Base-by-base conservation (phyloP, 1,140 invertebrate species). In the Penaeus japonicus region DNA sequence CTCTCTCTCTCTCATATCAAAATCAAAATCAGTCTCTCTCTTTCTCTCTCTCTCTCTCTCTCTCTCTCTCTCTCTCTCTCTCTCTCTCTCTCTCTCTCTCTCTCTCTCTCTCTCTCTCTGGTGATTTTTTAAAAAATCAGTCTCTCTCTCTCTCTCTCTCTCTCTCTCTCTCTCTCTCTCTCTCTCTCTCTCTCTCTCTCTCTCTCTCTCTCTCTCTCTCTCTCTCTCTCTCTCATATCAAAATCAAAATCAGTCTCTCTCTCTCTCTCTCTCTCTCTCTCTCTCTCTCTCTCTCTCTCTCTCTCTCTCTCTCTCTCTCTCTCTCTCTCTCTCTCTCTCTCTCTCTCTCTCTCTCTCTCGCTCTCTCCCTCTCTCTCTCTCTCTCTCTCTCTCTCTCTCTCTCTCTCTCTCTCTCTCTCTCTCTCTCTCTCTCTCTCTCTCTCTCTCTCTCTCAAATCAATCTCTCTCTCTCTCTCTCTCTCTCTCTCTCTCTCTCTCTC, bases 61-160 rank as follows among this genome's bases (percentile, higher is more conserved):
- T 77, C 73, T 77, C 73, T 77, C 73, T 77, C 73, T 77, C 73
- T 77, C 73, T 77, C 73, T 77, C 73, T 77, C 73, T 77, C 73
- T 77, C 73, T 75, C 55, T 22, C 55, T 22, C 12, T 59, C 55
- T 59, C 55, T 12, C 55, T 15, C 55, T 12, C 12, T 59, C 12
- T 59, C 12, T 12, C 55, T 54, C 39, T 80, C 47, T 54, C 78
- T 55, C 35, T 80, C 39, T 80, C 47, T 80, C 35, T 80, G n/a
- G 15, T 73, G 5, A 70, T 70, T 5, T 70, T 30, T 35, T 39
- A n/a, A n/a, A n/a, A n/a, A n/a, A 27, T 78, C 35, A 35, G 27
- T 4, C 22, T 39, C 22, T 78, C 10, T 78, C 39, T 18, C 15
- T 35, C 77, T 47, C 77, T 27, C 73, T n/a, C 73, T 77, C 73